Evolutionary conservation across 2,888 invertebrate species (phyloP), one percentile per base, ranked within the genome.

Genomic region (Alcis repandata): DNA sequence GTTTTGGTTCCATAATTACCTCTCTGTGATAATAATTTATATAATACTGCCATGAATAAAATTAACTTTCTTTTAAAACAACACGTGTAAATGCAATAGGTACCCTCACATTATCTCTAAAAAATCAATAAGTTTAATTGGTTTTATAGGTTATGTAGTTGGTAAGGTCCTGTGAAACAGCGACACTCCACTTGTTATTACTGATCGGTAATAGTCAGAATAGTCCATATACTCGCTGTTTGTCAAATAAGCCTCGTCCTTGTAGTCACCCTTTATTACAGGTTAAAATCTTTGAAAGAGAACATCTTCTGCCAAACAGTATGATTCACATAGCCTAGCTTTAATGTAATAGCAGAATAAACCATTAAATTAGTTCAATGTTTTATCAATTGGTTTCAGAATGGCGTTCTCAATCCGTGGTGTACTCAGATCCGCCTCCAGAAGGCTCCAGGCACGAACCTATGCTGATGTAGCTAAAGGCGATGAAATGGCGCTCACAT

Each of bases 401-500:
- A 95, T 95, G 95, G 94, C 95, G 69, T 80, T 94, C 77, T 91
- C 92, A 75, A 88, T 94, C 77, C 94, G 94, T 67, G 84, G 85
- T 75, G 85, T 88, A 69, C 80, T 94, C 74, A 91, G 94, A 76
- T 83, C 86, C 73, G 83, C 84, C 67, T 82, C 84, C 59, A 89
- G 91, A 75, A 83, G 92, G 80, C 76, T 94, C 59, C 94, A 95
- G 82, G 86, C 93, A 59, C 94, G 96, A 74, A 94, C 94, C 61
- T 98, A 96, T 86, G 96, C 97, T 45, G 96, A 96, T 70, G 85
- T 84, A 49, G 75, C 87, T 40, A 90, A 86, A 77, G 91, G 87
- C 27, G 92, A 88, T 72, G 96, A 97, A 88, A 97, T 98, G 97
- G 96, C 96, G 72, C 96, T 98, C 75, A 98, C 98, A 57, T 97